Evolutionary conservation across 1,140 invertebrate species (phyloP), one percentile per base, ranked within the genome.

Genomic region (Eriosoma lanigerum): DNA sequence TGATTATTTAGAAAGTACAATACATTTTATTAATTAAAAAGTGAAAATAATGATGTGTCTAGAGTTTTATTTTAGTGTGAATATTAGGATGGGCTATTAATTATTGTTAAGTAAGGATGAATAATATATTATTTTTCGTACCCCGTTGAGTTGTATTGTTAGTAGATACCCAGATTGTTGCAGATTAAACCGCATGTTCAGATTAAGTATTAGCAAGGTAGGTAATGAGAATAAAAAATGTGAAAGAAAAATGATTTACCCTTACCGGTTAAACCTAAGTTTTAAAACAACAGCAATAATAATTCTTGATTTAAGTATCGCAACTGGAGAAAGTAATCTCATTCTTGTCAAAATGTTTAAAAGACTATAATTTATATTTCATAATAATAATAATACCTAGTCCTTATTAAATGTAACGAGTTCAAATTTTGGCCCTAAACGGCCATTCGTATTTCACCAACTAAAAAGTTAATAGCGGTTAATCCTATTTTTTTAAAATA

Each of bases 241-340:
- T 66, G 32, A 66, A 44, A 44, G 38, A 66, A 66, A 66, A 66
- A 66, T 66, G 44, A 66, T 44, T 44, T 32, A 66, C 38, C 32
- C n/a, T 44, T 44, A n/a, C 62, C 24, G 32, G 62, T 44, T 66
- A 44, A 66, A 64, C 29, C 60, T 64, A 26, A 66, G n/a, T 66
- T 66, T 66, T 66, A n/a, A 44, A 66, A 66, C 62, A 66, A 66
- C 32, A 46, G 38, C 6, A 66, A 66, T 66, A 66, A 66, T 66
- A 66, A 66, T 38, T 66, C n/a, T 46, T 66, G 62, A 66, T 66
- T n/a, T 66, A 66, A 13, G 19, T 66, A 21, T 12, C 62, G 9
- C 3, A 10, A 44, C 29, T 1, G n/a, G 24, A 66, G 32, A 26
- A 66, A 21, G 12, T 44, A 66, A 44, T 15, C 9, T 44, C 6